Base-by-base conservation (phyloP, 2,797 vertebrate species). In the Sebastes paucispinis region DNA sequence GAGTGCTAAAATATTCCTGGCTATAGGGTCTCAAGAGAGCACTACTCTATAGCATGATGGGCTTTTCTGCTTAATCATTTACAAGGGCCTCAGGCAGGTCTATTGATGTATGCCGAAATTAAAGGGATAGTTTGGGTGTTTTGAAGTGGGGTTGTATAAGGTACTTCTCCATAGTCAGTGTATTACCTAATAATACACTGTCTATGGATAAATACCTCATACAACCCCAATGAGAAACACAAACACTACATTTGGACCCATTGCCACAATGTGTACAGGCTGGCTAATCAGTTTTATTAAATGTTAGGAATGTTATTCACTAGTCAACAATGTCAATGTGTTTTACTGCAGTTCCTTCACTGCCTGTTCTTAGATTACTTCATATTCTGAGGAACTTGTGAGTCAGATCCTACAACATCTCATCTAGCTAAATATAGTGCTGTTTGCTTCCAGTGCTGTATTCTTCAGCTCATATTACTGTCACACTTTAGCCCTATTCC, bases 51-150 rank as follows among this genome's bases (percentile, higher is more conserved):
- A 68, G n/a, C 75, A 47, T 3, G 2, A 32, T 57, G 29, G 1
- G 43, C 20, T 58, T 62, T 65, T 70, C 22, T 76, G 5, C 54
- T 55, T 58, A 39, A 71, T 81, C 54, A 66, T 63, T 72, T 69
- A 59, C 29, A 62, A 36, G 69, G 8, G 34, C 54, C 64, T 50
- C 36, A 27, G 36, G 29, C 39, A 73, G 58, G 36, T 73, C 36
- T 16, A 27, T 25, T 43, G 34, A n/a, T 14, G 14, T 11, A 62
- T 43, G 29, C 10, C 59, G 50, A 60, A 70, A 43, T 43, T 43
- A 43, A 43, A 43, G 39, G 39, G 39, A 43, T 6, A 43, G 39
- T 43, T 43, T 16, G 13, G 39, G 39, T 43, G 39, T 43, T 43
- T 43, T 16, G 13, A 14, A 16, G 5, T 43, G 39, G 39, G 39